Evolutionary conservation across 1,140 invertebrate species (phyloP).

Genomic region (Drosophila prosaltans): DNA sequence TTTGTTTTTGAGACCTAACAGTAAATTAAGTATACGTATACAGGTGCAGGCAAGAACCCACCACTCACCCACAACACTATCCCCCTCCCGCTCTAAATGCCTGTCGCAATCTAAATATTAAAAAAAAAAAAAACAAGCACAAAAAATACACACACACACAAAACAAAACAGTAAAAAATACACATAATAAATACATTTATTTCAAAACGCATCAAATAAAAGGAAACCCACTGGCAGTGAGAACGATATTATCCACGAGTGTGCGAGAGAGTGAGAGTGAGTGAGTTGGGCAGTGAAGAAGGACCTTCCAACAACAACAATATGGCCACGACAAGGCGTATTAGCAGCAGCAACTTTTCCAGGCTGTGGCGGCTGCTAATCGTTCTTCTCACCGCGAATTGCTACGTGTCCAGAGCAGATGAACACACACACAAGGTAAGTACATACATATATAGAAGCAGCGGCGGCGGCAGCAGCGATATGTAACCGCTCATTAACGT

Average conservation of each 20-base stretch:
- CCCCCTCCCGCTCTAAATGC: neutral
- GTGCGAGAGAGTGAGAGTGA: neutral
- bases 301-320: neutral
- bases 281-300: neutral
- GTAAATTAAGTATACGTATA: constrained; percentile 14
- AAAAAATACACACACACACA: neutral
- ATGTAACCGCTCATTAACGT: neutral
- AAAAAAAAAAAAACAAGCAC: neutral
- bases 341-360: constrained; percentile 6
- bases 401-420: constrained; percentile 32
- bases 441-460: neutral
- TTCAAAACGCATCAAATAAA: constrained; percentile 1
- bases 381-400: constrained; percentile 6
- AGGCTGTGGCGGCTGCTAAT: constrained; percentile 2
- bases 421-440: constrained; percentile 42
- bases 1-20: constrained; percentile 10
- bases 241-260: neutral
- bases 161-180: neutral
- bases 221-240: neutral
- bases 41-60: constrained; percentile 2
- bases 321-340: constrained; percentile 10
- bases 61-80: neutral
- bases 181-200: constrained; percentile 9
- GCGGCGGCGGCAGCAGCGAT: no score
- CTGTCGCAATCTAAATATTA: neutral